phyloP scores from a whole-genome alignment of 1,140 invertebrate species.

The Microplitis demolitor region DNA sequence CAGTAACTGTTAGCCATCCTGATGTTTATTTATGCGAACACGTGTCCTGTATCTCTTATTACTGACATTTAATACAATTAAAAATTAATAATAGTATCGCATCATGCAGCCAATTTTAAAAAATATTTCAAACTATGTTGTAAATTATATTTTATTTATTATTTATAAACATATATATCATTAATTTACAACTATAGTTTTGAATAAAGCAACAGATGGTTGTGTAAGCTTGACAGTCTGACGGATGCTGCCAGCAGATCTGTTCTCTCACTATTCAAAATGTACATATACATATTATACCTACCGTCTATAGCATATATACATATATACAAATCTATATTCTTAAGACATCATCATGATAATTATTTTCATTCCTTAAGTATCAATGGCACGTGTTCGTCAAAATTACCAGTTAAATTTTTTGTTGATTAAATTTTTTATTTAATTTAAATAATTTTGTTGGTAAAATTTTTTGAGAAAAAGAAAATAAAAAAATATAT shows the following conservation, averaged over 20 bases:
- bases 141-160: neutral
- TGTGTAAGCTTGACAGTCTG: constrained; percentile 18
- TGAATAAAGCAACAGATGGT: constrained; percentile 47
- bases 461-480: too few species aligned
- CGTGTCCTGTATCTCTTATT: too few species aligned
- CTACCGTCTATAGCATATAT: too few species aligned
- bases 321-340: too few species aligned
- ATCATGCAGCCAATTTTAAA: too few species aligned
- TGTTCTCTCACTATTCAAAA: neutral
- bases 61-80: too few species aligned
- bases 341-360: neutral
- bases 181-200: constrained; percentile 16
- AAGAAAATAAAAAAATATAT: too few species aligned
- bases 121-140: neutral
- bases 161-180: neutral
- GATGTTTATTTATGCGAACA: neutral
- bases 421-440: too few species aligned
- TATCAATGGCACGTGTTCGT: constrained; percentile 39
- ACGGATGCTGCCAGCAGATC: constrained; percentile 39
- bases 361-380: constrained; percentile 11
- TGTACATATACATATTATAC: too few species aligned
- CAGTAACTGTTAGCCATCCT: neutral
- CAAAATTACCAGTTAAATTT: too few species aligned
- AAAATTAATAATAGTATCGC: too few species aligned
- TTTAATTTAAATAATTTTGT: too few species aligned